Evolutionary conservation across 2,113 vertebrate species (phyloP), one percentile per base, ranked within the genome.

Genomic region (Aptenodytes forsteri): DNA sequence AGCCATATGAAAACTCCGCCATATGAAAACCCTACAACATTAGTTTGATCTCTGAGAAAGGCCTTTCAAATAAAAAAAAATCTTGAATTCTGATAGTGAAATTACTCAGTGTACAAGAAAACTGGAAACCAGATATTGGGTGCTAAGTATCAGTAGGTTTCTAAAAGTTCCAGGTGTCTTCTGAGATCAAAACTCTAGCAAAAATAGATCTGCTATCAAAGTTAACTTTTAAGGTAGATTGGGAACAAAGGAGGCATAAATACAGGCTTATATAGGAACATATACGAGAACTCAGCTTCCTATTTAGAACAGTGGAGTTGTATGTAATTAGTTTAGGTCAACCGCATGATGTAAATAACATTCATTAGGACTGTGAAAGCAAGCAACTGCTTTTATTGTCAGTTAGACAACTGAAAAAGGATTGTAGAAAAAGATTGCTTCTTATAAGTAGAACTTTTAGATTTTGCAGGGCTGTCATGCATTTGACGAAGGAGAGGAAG

Each of bases 41-140:
- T 34, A 30, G 44, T 71, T 29, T 55, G 56, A 75, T 95, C 52
- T 73, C 78, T 9, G 29, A 90, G 83, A 71, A 93, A 97, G 58
- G 83, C 44, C 22, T 95, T 89, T 85, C 23, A 34, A 40, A 67
- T 81, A 1, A 10, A 36, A 59, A 55, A 29, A 66, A 15, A 8
- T 64, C 58, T 42, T 49, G 9, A 80, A 17, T 95, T 83, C 46
- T 87, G 67, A 10, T 44, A 42, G 44, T 25, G 47, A 50, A 20
- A 44, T 69, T 20, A 27, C 78, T 69, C 26, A 11, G 15, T 4
- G 14, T 54, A n/a, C 10, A 25, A 30, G 91, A 84, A 65, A 91
- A 69, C 34, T 46, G 67, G 49, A 36, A 40, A 66, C 11, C n/a
- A 67, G 92, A 38, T 38, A 36, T 0, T 17, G 26, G 34, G 22